Evolutionary conservation across 2,113 vertebrate species (phyloP).

Genomic region (Nyctereutes procyonoides): DNA sequence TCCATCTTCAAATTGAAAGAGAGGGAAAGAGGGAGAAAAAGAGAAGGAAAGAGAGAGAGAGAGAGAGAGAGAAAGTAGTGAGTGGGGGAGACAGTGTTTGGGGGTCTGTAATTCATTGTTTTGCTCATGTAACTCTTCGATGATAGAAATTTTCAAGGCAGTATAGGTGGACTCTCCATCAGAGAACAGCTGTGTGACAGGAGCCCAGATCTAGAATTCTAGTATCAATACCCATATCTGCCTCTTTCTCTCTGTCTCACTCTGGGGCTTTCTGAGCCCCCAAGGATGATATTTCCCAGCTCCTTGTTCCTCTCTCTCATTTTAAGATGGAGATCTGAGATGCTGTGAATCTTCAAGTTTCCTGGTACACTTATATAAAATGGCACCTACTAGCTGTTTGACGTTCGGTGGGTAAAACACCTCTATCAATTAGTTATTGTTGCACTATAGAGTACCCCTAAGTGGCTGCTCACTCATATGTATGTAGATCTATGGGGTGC

Average conservation of each 20-base stretch:
- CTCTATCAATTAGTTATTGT: too few relatives aligned
- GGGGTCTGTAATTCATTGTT: neutral
- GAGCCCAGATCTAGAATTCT: neutral
- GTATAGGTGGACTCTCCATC: neutral
- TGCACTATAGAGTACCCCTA: neutral
- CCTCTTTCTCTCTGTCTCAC: neutral
- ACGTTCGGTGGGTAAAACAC: neutral
- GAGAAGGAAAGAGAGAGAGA: neutral
- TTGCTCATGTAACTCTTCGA: neutral
- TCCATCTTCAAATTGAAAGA: neutral
- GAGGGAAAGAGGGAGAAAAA: neutral
- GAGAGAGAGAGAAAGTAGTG: too few relatives aligned
- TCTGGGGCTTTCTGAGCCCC: neutral
- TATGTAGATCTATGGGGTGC: fast-evolving
- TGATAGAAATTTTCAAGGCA: neutral
- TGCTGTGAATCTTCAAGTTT: neutral
- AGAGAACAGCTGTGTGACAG: neutral
- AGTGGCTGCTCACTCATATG: fast-evolving
- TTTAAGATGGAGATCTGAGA: neutral
- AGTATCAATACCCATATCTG: neutral
- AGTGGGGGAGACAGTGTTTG: too few relatives aligned
- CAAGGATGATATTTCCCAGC: neutral
- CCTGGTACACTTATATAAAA: neutral
- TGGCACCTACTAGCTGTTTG: neutral
- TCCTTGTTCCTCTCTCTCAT: fast-evolving